Conservation (phyloP, 2,113 vertebrate genomes). For the pig (Sus scrofa) region DNA sequence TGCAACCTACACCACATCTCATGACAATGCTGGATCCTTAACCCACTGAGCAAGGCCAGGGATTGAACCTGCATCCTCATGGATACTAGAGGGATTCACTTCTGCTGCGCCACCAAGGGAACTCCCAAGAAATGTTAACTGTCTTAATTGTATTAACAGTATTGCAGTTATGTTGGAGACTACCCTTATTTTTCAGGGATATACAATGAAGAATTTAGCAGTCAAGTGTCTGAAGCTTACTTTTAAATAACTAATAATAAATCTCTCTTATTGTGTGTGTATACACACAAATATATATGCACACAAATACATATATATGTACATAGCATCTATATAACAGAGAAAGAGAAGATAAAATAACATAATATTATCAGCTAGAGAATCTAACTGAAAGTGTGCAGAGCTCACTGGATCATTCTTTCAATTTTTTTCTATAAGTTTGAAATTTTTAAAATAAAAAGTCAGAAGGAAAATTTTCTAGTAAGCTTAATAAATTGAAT, state of each 20-base stretch:
- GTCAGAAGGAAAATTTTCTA: neutral
- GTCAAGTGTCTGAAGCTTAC: neutral
- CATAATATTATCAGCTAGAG: neutral
- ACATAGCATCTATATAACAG: neutral
- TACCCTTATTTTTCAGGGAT: neutral
- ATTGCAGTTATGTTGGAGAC: neutral
- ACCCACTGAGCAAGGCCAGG: no score
- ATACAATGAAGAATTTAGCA: neutral
- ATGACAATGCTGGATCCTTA: no score
- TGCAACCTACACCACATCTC: no score
- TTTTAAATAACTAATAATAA: slow-evolving; percentile 4
- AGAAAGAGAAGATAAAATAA: neutral
- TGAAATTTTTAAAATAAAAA: slow-evolving; percentile 1
- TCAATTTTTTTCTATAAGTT: neutral
- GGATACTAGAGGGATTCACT: no score
- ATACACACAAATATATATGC: neutral
- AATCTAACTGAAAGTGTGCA: neutral
- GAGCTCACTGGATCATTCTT: neutral
- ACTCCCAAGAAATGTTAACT: neutral
- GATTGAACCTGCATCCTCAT: no score
- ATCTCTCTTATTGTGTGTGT: neutral
- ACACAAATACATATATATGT: neutral
- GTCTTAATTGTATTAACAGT: neutral
- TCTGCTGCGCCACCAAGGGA: no score
- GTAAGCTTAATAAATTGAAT: neutral